Base-by-base conservation (phyloP, 2,797 vertebrate genomes). In the Steatocranus sp. region DNA sequence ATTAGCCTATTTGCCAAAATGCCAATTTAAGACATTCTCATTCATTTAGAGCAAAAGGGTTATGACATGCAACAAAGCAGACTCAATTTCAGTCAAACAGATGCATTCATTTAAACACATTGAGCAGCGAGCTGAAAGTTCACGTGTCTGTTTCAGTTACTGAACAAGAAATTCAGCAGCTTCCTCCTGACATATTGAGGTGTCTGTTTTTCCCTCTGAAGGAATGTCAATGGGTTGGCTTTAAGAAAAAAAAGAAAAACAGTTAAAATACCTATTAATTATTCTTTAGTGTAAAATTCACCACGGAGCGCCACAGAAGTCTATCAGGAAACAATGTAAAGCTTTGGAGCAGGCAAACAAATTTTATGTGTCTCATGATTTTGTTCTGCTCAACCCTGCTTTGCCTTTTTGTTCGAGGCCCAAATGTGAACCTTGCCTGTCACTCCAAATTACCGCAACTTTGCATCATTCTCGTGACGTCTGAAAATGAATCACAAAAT, bases 401-500 rank as follows among this genome's bases (percentile, higher is more conserved):
- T 74, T 56, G 15, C 17, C 8, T 80, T 83, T 78, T 66, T 11
- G 17, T 18, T 85, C 34, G 53, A 27, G 3, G 6, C 11, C 23
- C 7, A 18, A 34, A 50, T 75, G 20, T 83, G 58, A 91, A 80
- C 78, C 58, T 68, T 8, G 5, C 36, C 61, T 63, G 80, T 78
- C 48, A 23, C 14, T 15, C 32, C 34, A 66, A 50, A 68, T 86
- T 50, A 78, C 75, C 12, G 14, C 4, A 66, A 70, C 75, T 76
- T 32, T 76, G 77, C 56, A 49, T 88, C 20, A 82, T 82, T 88
- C 75, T 48, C 74, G 7, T 87, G 86, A 90, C 49, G 20, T 75
- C 58, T 49, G 34, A 87, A 83, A 85, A 76, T 86, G 75, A 91
- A 80, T 91, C 89, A 92, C 66, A 77, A 32, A 68, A 46, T 6